phyloP scores from a whole-genome alignment of 1,140 invertebrate species.

The Psilanteris sp. region DNA sequence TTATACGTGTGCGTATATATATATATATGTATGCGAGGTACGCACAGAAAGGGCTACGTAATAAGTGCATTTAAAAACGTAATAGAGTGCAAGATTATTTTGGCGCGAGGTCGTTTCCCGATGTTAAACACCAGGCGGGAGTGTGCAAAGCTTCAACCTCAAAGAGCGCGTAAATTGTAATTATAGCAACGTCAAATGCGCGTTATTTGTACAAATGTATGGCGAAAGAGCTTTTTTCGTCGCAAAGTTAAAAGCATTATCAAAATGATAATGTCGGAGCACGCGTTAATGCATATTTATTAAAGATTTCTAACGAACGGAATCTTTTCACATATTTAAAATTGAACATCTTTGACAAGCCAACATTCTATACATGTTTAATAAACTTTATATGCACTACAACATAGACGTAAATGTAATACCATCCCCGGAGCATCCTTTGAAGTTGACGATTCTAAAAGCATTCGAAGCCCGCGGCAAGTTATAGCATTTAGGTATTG shows the following conservation, averaged over 20 bases:
- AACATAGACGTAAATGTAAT: conserved; percentile 63
- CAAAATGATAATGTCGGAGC: conserved; percentile 29
- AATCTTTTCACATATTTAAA: conserved; percentile 49
- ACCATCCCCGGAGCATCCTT: conserved; percentile 54
- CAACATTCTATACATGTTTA: conserved; percentile 60
- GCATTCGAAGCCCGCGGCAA: conserved; percentile 64
- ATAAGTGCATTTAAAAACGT: conserved; percentile 14
- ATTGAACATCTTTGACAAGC: conserved; percentile 57
- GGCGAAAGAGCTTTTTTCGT: conserved; percentile 9
- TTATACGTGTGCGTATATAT: too few species aligned
- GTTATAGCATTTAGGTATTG: conserved; percentile 64
- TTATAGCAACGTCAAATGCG: conserved; percentile 28
- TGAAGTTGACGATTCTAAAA: conserved; percentile 65
- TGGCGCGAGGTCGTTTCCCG: neutral
- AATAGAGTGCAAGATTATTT: conserved; percentile 16
- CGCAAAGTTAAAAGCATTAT: conserved; percentile 29
- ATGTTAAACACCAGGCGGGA: conserved; percentile 1
- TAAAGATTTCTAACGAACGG: conserved; percentile 26
- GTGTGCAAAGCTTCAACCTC: conserved; percentile 2
- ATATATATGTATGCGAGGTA: too few species aligned
- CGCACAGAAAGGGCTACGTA: neutral
- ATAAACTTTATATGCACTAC: conserved; percentile 63
- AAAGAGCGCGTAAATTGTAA: conserved; percentile 44
- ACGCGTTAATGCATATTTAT: conserved; percentile 37
- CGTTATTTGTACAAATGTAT: conserved; percentile 17